Base-by-base conservation (phyloP, 2,113 vertebrate species). In the Chloropsis hardwickii region DNA sequence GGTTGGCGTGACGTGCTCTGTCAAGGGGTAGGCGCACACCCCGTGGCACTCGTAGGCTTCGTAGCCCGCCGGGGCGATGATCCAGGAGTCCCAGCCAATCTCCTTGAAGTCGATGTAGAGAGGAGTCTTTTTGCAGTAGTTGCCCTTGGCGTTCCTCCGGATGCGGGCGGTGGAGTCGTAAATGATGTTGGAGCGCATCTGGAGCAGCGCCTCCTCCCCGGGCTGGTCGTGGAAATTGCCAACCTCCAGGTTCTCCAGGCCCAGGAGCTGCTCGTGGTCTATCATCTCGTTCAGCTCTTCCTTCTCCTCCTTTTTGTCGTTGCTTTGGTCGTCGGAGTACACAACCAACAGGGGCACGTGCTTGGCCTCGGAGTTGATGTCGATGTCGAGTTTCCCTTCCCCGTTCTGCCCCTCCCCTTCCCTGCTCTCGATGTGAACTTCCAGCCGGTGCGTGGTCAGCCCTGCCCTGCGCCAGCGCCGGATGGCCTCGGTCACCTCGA, bases 51-150 rank as follows among this genome's bases (percentile, higher is more conserved):
- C 99, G 0, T 98, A 99, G 14, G 99, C 99, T 76, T 99, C 99
- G 0, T 99, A 99, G 15, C 99, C 98, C 0, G 98, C 92, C 0
- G 99, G 99, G 2, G 99, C 99, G 4, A 99, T 98, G 96, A 99
- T 99, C 99, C 99, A 99, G 53, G 98, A 99, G 94, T 99, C 99
- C 99, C 99, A 99, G 23, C 99, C 99, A 4, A 99, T 99, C 84
- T 99, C 99, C 94, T 99, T 99, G 97, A 99, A 99, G 94, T 99
- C 99, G 1, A 99, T 99, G 35, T 98, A 99, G 53, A 99, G 98
- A 0, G 99, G 98, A 23, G 98, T 99, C 87, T 98, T 99, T 96
- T 99, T 99, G 97, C 99, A 99, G 90, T 98, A 98, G 97, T 99
- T 99, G n/a, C 98, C 99, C 64, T 99, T 99, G 48, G 99, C 99